Conservation (phyloP, 1,140 invertebrate species). For the Drosophila pachea region DNA sequence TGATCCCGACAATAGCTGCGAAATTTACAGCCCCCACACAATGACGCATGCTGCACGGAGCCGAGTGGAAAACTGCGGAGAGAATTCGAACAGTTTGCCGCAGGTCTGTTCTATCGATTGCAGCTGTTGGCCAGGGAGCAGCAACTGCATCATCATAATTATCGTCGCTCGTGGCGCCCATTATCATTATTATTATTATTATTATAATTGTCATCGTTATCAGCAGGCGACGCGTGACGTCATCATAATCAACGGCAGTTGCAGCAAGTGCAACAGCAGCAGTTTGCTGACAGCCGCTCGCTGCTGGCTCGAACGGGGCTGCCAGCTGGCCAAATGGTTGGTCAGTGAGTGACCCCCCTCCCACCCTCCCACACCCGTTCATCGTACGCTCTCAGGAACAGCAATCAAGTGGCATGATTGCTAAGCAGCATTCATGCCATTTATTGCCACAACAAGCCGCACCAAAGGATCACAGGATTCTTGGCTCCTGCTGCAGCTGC, state of each 20-base stretch:
- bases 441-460: constrained; percentile 66
- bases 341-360: too few species aligned
- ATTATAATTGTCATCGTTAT: constrained; percentile 29
- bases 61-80: background rate
- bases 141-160: constrained; percentile 17
- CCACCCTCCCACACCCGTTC: too few species aligned
- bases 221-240: constrained; percentile 17
- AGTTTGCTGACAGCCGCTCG: constrained; percentile 14
- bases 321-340: constrained; percentile 28
- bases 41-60: background rate
- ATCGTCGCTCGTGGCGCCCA: background rate
- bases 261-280: constrained; percentile 3
- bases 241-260: constrained; percentile 16
- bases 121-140: too few species aligned
- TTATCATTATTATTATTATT: constrained; percentile 4
- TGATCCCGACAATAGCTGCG: constrained; percentile 3
- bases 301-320: constrained; percentile 44
- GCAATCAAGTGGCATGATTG: constrained; percentile 70
- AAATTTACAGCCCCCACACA: constrained; percentile 5
- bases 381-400: background rate
- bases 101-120: too few species aligned
- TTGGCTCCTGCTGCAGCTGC: background rate
- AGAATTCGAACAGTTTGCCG: background rate
- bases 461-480: background rate
- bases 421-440: constrained; percentile 74